Percentiles rank a stretch among this genome's conserved stretches.
Conservation (phyloP, 2,113 vertebrate species). For the Procapra przewalskii region DNA sequence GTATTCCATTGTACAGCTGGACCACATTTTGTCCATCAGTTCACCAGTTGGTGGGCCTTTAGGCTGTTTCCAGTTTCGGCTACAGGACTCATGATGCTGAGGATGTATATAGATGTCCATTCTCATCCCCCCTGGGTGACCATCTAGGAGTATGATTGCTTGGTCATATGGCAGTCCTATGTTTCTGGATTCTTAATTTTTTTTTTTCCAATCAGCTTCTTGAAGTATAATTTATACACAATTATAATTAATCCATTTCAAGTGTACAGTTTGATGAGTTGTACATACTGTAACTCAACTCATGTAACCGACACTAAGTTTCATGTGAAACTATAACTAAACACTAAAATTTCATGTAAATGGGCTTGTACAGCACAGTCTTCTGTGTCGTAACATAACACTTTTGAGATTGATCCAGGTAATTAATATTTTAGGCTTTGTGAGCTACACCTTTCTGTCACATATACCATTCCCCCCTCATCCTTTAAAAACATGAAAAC, state of each 20-base stretch:
- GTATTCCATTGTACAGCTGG: rapidly evolving
- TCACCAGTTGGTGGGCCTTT: not conserved
- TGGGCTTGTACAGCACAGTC: not conserved
- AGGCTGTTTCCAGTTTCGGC: not conserved
- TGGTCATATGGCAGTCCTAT: not conserved
- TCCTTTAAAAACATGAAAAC: not conserved
- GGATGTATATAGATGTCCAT: not conserved
- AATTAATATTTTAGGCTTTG: not conserved
- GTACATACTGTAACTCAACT: not conserved
- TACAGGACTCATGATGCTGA: not conserved
- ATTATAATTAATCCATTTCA: not conserved
- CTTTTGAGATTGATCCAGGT: not conserved
- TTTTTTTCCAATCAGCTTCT: not conserved
- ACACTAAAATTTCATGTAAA: not conserved
- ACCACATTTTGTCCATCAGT: not conserved
- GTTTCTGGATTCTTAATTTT: not conserved
- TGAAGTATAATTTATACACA: not conserved
- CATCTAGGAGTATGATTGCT: not conserved
- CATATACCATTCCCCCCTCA: rapidly evolving
- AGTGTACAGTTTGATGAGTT: not conserved
- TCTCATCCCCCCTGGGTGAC: not conserved
- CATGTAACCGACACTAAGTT: not conserved
- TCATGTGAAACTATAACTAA: not conserved
- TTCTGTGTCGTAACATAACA: not conserved
- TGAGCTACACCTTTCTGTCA: not conserved